These are phyloP conservation scores for Drosophila ustulata DNA, from an alignment of 2,888 invertebrate genomes.

Conservation along the genomic window DNA sequence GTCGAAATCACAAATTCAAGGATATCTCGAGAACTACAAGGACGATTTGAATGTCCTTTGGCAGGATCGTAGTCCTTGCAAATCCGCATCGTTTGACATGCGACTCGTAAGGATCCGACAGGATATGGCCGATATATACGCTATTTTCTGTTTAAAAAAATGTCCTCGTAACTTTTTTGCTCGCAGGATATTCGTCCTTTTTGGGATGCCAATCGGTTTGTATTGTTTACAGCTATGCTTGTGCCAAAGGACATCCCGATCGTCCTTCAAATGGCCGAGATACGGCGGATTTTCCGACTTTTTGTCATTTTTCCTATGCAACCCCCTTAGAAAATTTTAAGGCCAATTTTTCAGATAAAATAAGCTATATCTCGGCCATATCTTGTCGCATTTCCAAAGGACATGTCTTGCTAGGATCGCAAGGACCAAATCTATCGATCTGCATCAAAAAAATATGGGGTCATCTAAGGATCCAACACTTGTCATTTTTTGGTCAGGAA, in stretches of 20 bases:
- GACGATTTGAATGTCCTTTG: too few relatives aligned
- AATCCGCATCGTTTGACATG: not conserved
- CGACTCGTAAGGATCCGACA: not conserved
- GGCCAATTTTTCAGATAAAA: too few relatives aligned
- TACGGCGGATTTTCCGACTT: not conserved
- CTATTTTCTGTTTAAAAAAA: constrained; percentile 10
- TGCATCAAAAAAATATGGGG: too few relatives aligned
- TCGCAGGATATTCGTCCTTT: constrained; percentile 9
- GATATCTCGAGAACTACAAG: too few relatives aligned
- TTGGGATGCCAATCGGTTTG: not conserved
- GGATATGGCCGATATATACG: constrained; percentile 1
- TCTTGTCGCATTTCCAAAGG: too few relatives aligned
- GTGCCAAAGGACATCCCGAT: constrained; percentile 13
- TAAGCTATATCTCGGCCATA: too few relatives aligned
- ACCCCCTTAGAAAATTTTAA: constrained; percentile 9
- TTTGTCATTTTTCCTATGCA: not conserved
- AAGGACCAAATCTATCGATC: too few relatives aligned
- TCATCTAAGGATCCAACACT: too few relatives aligned
- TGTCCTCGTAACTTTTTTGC: not conserved
- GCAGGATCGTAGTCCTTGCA: not conserved
- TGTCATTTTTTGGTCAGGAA: too few relatives aligned
- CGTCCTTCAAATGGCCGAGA: constrained; percentile 4
- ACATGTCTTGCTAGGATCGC: too few relatives aligned
- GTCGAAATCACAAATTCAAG: too few relatives aligned
- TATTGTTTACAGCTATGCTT: not conserved